Conservation (phyloP, 2,888 invertebrate genomes). For the Imbricaverruca yamaguchii region DNA sequence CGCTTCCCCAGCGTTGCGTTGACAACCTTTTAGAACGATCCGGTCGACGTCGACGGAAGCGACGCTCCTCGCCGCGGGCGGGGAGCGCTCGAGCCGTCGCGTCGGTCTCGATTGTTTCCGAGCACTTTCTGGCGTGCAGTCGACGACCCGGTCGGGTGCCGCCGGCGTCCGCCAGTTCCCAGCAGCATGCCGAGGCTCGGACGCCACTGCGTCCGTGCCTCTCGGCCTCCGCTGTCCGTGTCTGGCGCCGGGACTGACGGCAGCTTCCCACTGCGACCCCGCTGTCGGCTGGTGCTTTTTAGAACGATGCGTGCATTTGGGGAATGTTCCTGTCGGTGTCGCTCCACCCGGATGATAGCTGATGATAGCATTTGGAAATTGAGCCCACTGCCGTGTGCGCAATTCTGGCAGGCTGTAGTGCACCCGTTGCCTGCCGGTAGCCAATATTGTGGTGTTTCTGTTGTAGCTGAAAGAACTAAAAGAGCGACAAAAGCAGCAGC, state of each 20-base stretch:
- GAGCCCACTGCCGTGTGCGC: background rate
- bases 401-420: background rate
- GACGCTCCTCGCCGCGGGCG: too few species aligned
- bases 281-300: too few species aligned
- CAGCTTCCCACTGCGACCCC: too few species aligned
- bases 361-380: too few species aligned
- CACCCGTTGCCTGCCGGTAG: background rate
- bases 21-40: background rate
- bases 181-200: background rate
- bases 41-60: background rate
- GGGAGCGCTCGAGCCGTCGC: too few species aligned
- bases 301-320: too few species aligned
- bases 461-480: slow-evolving; percentile 34
- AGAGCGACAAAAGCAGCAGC: slow-evolving; percentile 34
- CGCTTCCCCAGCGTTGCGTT: background rate
- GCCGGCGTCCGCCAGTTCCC: background rate
- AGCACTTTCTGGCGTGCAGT: background rate
- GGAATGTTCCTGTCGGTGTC: too few species aligned
- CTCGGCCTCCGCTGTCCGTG: too few species aligned
- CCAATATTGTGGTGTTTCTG: slow-evolving; percentile 22
- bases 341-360: too few species aligned
- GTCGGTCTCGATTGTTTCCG: too few species aligned
- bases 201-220: background rate
- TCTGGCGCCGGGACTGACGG: too few species aligned
- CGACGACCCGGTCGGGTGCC: background rate